Base-by-base conservation (phyloP, 2,113 vertebrate genomes). In the Numida meleagris region DNA sequence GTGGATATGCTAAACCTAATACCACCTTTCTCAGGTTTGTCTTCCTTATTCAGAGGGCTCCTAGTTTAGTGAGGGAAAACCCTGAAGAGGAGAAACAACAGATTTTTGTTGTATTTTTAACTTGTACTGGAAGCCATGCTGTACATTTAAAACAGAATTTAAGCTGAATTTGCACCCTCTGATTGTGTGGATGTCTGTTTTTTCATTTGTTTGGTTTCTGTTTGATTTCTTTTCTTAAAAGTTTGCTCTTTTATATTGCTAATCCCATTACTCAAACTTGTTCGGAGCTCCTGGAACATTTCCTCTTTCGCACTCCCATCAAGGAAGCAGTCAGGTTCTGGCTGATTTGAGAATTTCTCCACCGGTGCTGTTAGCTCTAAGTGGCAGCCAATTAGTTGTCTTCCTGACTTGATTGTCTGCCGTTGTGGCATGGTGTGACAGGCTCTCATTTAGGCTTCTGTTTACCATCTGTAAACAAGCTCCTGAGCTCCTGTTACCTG, bases 1-100 rank as follows among this genome's bases (percentile, higher is more conserved):
- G 19, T 57, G 61, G n/a, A n/a, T 57, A 0, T 0, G 24, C 23
- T 77, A 82, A 79, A 9, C 27, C 24, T 50, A 24, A 10, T 72
- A 34, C 2, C n/a, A 93, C 15, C 27, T 81, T 81, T 70, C 13
- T 18, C 59, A 2, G 66, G 11, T 70, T 82, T 45, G 6, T 40
- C 40, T 80, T 66, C 9, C 14, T 86, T 18, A 36, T 65, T 74
- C 20, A 66, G 40, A 70, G 33, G 6, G 20, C 14, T 83, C 1
- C 27, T 46, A 61, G 7, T 62, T 42, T 34, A 58, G 16, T 57
- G 24, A 74, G 55, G 43, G 55, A 62, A 89, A 53, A 36, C 21
- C 38, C 90, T 86, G 33, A 51, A 88, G 21, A 53, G 38, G 17
- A 57, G 25, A 50, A 21, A 71, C 5, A 29, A 3, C 2, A 14